Evolutionary conservation across 2,113 vertebrate genomes (phyloP).

Genomic region (Burhinus bistriatus): DNA sequence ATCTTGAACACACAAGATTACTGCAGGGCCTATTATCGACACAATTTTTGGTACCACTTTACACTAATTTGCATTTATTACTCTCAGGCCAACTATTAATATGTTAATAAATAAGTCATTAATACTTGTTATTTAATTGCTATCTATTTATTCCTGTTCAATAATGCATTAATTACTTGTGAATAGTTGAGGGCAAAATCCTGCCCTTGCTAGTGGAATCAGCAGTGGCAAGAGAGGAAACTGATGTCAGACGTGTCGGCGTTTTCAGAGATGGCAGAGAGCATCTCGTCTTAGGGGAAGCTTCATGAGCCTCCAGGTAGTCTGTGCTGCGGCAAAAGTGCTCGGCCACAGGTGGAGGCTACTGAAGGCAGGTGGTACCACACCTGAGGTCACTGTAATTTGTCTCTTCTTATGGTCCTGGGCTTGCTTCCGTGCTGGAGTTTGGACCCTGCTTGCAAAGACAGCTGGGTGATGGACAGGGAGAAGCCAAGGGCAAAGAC

Average conservation of each 20-base stretch:
- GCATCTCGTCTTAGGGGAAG: background rate
- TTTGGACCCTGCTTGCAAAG: background rate
- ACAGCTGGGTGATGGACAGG: background rate
- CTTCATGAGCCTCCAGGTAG: background rate
- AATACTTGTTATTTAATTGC: conserved; percentile 76
- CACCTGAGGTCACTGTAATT: background rate
- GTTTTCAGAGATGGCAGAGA: background rate
- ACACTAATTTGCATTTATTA: conserved; percentile 73
- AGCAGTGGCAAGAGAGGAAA: background rate
- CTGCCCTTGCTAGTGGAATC: conserved; percentile 4
- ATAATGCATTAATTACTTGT: conserved; percentile 73
- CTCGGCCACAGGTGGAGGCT: background rate
- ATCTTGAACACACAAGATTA: conserved; percentile 60
- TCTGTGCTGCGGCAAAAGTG: background rate
- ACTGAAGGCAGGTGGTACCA: fast-evolving
- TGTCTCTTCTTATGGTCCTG: background rate
- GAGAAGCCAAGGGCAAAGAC: background rate
- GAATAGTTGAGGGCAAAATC: conserved; percentile 68
- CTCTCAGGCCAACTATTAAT: conserved; percentile 71
- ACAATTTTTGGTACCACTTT: conserved; percentile 65
- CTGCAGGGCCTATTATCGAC: conserved; percentile 71
- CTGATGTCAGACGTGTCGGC: fast-evolving
- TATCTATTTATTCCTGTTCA: conserved; percentile 77
- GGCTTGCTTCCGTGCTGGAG: background rate
- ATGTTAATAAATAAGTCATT: conserved; percentile 79